Evolutionary conservation across 2,797 vertebrate species (phyloP).

Genomic region (Hoplostethus mediterraneus): DNA sequence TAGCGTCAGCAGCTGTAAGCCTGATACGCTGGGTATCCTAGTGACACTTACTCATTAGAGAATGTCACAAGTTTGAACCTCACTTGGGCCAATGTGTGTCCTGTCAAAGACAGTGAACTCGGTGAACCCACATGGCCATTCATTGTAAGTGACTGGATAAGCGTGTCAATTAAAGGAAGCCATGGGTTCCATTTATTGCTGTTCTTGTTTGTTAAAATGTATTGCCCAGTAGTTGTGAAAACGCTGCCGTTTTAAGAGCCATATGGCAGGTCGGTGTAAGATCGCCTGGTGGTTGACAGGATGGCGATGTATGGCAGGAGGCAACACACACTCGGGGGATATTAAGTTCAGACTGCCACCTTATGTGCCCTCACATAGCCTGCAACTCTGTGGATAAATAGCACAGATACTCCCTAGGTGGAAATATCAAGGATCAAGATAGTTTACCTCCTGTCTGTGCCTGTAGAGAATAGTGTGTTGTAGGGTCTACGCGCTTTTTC

Average conservation of each 20-base stretch:
- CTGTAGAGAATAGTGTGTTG: neutral
- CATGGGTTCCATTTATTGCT: neutral
- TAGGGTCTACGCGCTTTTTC: neutral
- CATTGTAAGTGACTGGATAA: neutral
- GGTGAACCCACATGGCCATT: neutral
- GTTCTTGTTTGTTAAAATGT: neutral
- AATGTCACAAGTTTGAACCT: neutral
- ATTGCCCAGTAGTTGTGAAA: neutral
- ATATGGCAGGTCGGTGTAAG: neutral
- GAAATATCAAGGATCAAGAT: neutral
- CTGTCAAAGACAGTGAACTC: neutral
- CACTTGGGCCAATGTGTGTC: neutral
- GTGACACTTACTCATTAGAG: too few relatives aligned
- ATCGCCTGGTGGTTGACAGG: neutral
- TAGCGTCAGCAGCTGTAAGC: neutral
- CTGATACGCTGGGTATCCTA: neutral
- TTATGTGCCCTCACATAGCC: neutral
- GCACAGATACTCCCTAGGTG: neutral
- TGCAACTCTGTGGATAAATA: neutral
- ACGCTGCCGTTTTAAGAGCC: constrained; percentile 5
- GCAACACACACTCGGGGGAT: neutral
- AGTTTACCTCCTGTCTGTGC: neutral
- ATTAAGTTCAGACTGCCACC: neutral
- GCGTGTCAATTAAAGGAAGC: neutral
- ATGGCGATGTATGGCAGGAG: neutral